A percentile compares a stretch with the other conserved stretches of the same genome.
These are phyloP conservation scores for Cirrhinus mrigala DNA, from an alignment of 2,797 vertebrate genomes.

Conservation along the genomic window DNA sequence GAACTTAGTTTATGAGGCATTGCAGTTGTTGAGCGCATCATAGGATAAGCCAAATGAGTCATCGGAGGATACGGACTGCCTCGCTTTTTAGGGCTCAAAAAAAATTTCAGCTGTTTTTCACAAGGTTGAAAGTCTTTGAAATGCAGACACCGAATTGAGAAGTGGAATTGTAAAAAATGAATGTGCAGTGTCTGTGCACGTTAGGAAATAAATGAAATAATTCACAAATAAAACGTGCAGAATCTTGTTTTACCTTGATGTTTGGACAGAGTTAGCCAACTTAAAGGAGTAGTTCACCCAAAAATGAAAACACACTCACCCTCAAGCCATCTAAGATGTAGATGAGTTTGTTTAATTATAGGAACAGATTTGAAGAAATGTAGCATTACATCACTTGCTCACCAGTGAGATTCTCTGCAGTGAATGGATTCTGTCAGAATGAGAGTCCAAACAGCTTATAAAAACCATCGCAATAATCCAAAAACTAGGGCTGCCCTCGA, in stretches of 20 bases:
- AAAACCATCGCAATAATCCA: not conserved
- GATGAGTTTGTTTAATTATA: not conserved
- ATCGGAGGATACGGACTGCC: not conserved
- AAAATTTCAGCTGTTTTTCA: not conserved
- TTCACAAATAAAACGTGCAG: not conserved
- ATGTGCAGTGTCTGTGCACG: not conserved
- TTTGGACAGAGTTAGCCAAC: not conserved
- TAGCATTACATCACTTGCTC: not conserved
- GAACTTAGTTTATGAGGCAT: conserved; percentile 35
- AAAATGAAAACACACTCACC: not conserved
- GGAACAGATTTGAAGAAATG: not conserved
- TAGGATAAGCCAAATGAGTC: conserved; percentile 35
- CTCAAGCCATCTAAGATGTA: not conserved
- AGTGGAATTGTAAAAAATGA: not conserved
- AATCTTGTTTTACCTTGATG: not conserved
- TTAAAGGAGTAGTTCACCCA: not conserved
- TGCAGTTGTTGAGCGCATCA: conserved; percentile 28
- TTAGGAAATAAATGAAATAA: not conserved
- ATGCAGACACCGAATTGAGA: not conserved
- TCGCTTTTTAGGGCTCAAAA: not conserved
- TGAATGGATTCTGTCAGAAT: not conserved
- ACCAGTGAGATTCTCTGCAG: not conserved
- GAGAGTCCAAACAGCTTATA: not conserved
- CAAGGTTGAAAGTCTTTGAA: not conserved
- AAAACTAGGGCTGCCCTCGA: not conserved